These are phyloP conservation scores for Chlorops oryzae DNA, from an alignment of 1,140 invertebrate genomes.

Conservation along the genomic window DNA sequence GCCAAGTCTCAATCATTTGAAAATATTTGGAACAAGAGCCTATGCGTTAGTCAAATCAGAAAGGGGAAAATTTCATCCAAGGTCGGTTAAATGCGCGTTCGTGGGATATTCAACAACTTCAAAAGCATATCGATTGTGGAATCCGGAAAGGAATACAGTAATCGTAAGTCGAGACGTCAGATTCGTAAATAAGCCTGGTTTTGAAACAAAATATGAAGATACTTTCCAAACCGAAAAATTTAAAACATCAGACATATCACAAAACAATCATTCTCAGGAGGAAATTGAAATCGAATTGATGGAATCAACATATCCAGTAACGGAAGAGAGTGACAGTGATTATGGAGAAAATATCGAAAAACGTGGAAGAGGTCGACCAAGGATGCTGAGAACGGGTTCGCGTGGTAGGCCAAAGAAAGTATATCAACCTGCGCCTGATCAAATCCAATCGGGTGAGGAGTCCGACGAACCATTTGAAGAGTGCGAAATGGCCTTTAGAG, in stretches of 20 bases:
- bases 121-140: slow-evolving; percentile 4
- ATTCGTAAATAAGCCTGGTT: slow-evolving; percentile 4
- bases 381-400: not conserved
- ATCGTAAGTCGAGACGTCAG: slow-evolving; percentile 4
- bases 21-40: slow-evolving; percentile 4
- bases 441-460: no score
- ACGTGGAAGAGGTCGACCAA: not conserved
- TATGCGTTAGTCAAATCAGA: slow-evolving; percentile 2
- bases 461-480: no score
- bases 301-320: not conserved
- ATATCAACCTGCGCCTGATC: not conserved
- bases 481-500: no score
- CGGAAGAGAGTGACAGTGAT: not conserved
- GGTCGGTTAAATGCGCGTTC: not conserved
- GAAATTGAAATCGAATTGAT: not conserved
- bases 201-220: slow-evolving; percentile 5
- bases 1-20: not conserved
- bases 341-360: not conserved
- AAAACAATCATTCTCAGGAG: no score
- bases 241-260: no score
- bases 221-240: not conserved
- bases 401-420: slow-evolving; percentile 4
- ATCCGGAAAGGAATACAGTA: not conserved
- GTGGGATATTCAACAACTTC: slow-evolving; percentile 3
- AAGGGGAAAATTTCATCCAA: slow-evolving; percentile 1